Base-by-base conservation (phyloP, 1,140 invertebrate species). In the Microvelia longipes region DNA sequence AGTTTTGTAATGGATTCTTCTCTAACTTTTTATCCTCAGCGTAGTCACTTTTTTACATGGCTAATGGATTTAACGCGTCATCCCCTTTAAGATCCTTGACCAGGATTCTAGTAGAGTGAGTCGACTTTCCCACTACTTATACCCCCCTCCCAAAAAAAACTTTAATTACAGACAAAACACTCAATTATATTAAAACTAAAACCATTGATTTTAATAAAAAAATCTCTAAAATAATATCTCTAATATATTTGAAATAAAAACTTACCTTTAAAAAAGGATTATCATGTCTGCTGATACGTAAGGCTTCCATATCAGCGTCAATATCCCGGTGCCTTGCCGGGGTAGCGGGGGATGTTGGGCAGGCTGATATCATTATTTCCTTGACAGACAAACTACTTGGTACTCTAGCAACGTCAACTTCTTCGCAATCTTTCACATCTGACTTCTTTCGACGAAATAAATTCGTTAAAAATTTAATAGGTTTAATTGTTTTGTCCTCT, bases 261-360 rank as follows among this genome's bases (percentile, higher is more conserved):
- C 35, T 61, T 25, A 88, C 88, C 83, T 89, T 86, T 71, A 92
- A 80, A 78, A 89, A 91, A 27, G 90, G 90, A 82, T 92, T 91
- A 77, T 92, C 90, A 80, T 91, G 88, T 71, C 90, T 80, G 29
- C 89, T 91, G 26, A 90, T 81, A 72, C 88, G 82, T 28, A 92
- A 79, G 25, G 88, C 87, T 79, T 90, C 88, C 88, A 92, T 91
- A 76, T 91, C 90, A 79, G 89, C 87, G 77, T 90, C 87, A 75
- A 91, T 88, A 79, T 90, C 90, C 73, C 88, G 82, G 68, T 86
- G 86, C 74, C 88, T 82, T 61, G 87, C 88, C 61, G 88, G 88
- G 73, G 88, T 90, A 35, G 81, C 80, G 28, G 82, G 82, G 66
- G 82, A 83, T 19, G 74, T 68, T 25, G 75, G 73, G 69, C 80